Percentiles rank a stretch among this genome's conserved stretches.
Evolutionary conservation across 2,797 vertebrate species (phyloP).

Genomic region (Glyptemys insculpta): DNA sequence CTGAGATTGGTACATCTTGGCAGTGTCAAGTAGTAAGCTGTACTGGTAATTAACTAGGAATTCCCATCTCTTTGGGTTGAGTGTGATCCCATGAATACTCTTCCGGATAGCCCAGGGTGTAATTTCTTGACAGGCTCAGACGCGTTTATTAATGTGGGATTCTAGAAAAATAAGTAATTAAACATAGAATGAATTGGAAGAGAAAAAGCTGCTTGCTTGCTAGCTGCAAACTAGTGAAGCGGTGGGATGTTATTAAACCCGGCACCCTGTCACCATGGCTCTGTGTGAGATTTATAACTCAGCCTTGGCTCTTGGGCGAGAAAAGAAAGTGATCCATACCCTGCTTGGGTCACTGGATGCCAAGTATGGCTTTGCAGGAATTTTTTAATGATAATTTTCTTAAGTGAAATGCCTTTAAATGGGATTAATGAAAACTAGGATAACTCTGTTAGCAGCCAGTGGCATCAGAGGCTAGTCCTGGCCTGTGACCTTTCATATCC

Average conservation of each 20-base stretch:
- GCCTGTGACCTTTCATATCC: neutral
- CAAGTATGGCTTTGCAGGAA: neutral
- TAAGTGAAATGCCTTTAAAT: neutral
- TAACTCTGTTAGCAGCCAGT: neutral
- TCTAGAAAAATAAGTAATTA: neutral
- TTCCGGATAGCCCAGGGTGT: neutral
- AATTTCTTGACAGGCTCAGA: neutral
- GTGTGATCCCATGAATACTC: neutral
- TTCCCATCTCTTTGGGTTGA: neutral
- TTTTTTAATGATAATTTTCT: too few species aligned
- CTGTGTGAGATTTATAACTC: neutral
- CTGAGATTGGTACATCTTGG: neutral
- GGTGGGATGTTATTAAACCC: neutral
- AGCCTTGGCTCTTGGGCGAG: neutral
- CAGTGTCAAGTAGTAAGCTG: neutral
- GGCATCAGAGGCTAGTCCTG: neutral
- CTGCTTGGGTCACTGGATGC: neutral
- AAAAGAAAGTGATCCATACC: neutral
- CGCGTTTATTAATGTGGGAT: neutral
- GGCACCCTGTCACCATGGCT: neutral
- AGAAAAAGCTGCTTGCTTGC: neutral
- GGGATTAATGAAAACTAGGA: neutral
- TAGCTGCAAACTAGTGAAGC: neutral
- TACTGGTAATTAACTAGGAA: neutral
- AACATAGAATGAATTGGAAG: neutral